phyloP scores from a whole-genome alignment of 2,113 vertebrate species.

The Corydoras maculifer region DNA sequence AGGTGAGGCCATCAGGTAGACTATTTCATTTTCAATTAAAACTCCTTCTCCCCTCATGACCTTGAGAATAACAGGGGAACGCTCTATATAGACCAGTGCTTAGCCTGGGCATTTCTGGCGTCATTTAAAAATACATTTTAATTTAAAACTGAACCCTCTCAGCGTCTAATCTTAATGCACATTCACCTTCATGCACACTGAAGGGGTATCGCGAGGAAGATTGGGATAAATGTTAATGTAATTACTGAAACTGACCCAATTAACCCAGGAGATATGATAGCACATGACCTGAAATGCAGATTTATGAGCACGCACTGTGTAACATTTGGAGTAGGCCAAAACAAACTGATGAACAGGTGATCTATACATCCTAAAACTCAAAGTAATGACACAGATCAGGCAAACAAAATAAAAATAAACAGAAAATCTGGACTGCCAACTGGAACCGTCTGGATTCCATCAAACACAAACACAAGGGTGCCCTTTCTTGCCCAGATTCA shows the following conservation, averaged over 20 bases:
- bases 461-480: no score
- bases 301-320: slow-evolving; percentile 43
- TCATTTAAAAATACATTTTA: slow-evolving; percentile 58
- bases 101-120: slow-evolving; percentile 43
- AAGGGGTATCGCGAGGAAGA: slow-evolving; percentile 41
- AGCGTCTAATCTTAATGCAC: slow-evolving; percentile 51
- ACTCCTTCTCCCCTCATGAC: slow-evolving; percentile 54
- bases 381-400: no score
- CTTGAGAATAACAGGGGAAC: slow-evolving; percentile 52
- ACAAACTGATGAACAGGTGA: not conserved
- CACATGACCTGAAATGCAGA: slow-evolving; percentile 46
- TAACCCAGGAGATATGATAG: slow-evolving; percentile 52
- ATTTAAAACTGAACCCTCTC: slow-evolving; percentile 55
- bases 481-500: no score
- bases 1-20: slow-evolving; percentile 68
- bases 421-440: no score
- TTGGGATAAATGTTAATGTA: slow-evolving; percentile 54
- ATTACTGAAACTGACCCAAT: slow-evolving; percentile 61
- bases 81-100: slow-evolving; percentile 44
- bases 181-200: slow-evolving; percentile 47
- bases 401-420: no score
- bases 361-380: no score
- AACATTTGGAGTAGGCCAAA: not conserved
- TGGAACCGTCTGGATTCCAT: no score
- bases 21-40: slow-evolving; percentile 71